phyloP scores from a whole-genome alignment of 2,113 vertebrate species.

The Glaucidium brasilianum region DNA sequence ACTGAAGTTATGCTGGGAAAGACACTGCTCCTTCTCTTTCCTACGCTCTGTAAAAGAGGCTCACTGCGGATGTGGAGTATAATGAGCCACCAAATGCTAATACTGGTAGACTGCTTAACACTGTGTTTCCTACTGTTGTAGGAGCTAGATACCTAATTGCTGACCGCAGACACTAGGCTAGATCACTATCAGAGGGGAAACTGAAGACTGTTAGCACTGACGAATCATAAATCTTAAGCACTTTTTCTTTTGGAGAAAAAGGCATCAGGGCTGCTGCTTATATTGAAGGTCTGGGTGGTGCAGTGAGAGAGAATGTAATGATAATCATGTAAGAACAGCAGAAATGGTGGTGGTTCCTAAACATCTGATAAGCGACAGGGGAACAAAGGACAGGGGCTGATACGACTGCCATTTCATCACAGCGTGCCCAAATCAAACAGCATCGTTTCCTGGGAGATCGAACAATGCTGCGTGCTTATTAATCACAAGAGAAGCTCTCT shows the following conservation, averaged over 20 bases:
- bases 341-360: neutral
- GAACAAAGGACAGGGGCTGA: constrained; percentile 29
- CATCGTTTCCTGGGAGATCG: constrained; percentile 19
- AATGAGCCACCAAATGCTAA: neutral
- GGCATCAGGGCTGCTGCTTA: neutral
- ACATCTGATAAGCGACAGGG: neutral
- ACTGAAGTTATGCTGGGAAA: neutral
- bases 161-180: neutral
- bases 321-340: neutral
- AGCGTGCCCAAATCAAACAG: neutral
- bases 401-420: constrained; percentile 25
- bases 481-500: constrained; percentile 26
- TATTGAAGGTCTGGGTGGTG: neutral
- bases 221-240: neutral
- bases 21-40: neutral
- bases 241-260: neutral
- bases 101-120: neutral
- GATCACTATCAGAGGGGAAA: neutral
- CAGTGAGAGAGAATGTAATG: neutral
- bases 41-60: neutral
- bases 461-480: constrained; percentile 25
- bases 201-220: neutral
- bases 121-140: neutral
- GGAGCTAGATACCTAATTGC: neutral
- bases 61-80: neutral